A percentile compares a stretch with the other conserved stretches of the same genome.
Evolutionary conservation across 2,888 invertebrate genomes (phyloP).

Genomic region (Heliconius sara): DNA sequence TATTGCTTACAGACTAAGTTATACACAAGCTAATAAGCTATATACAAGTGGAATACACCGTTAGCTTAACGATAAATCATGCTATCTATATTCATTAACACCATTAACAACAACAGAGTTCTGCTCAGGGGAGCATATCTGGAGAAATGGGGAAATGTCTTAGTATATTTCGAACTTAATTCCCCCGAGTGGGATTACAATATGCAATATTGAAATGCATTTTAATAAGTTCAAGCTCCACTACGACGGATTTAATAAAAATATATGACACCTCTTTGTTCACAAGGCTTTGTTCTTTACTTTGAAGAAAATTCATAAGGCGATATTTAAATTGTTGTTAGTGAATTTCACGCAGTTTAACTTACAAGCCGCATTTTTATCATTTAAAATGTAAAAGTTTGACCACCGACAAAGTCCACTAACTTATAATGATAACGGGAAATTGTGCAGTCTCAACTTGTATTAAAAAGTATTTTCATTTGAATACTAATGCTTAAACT

Average conservation of each 20-base stretch:
- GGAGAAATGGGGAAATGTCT: neutral
- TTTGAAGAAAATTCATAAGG: conserved; percentile 1
- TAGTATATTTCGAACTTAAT: neutral
- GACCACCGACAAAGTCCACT: conserved; percentile 7
- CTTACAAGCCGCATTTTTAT: conserved; percentile 20
- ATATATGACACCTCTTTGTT: neutral
- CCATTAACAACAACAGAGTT: neutral
- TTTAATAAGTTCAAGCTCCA: neutral
- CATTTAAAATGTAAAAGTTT: conserved; percentile 26
- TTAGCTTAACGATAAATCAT: conserved; percentile 1
- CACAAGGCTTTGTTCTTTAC: neutral
- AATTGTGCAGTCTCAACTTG: conserved; percentile 16
- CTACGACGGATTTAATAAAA: neutral
- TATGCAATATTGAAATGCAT: neutral
- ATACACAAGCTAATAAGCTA: too few species aligned
- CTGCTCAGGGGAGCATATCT: neutral
- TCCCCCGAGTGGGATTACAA: neutral
- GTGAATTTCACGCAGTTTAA: neutral
- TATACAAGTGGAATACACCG: neutral
- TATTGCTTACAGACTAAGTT: neutral
- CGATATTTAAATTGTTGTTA: neutral
- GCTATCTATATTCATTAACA: conserved; percentile 1
- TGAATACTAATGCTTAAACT: conserved; percentile 9
- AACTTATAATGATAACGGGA: conserved; percentile 23
- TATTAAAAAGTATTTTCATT: conserved; percentile 23